Evolutionary conservation across 2,113 vertebrate species (phyloP).

Genomic region (Mesoclemmys tuberculata): DNA sequence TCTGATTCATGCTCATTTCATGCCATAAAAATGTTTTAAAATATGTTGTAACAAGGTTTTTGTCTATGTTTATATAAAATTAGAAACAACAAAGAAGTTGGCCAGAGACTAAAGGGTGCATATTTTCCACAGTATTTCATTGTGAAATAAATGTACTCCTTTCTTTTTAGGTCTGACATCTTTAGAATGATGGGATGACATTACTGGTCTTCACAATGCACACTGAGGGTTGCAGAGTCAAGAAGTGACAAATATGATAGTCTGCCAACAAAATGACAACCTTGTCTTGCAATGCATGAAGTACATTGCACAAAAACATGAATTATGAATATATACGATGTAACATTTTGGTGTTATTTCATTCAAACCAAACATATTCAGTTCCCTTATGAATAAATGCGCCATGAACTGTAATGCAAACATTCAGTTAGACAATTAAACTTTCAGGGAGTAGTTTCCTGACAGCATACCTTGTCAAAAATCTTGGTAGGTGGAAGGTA

Average conservation of each 20-base stretch:
- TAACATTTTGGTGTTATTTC: background rate
- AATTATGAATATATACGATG: background rate
- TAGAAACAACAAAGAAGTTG: background rate
- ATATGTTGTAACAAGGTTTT: background rate
- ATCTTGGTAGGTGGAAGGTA: background rate
- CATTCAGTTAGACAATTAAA: background rate
- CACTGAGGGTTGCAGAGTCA: background rate
- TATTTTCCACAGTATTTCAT: background rate
- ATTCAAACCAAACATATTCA: background rate
- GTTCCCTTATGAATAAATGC: background rate
- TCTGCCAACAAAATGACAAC: constrained; percentile 2
- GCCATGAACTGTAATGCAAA: constrained; percentile 4
- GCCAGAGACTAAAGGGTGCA: background rate
- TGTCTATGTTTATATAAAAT: background rate
- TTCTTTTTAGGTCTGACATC: background rate
- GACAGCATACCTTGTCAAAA: background rate
- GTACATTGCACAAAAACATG: background rate
- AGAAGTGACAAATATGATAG: background rate
- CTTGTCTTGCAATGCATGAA: background rate
- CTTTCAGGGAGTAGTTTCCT: background rate
- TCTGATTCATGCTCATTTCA: background rate
- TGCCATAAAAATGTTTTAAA: background rate
- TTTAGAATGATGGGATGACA: background rate
- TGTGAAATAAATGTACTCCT: background rate
- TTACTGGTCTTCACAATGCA: background rate